Evolutionary conservation across 2,888 invertebrate species (phyloP), one percentile per base, ranked within the genome.

Genomic region (Poecilobothrus nobilitatus): DNA sequence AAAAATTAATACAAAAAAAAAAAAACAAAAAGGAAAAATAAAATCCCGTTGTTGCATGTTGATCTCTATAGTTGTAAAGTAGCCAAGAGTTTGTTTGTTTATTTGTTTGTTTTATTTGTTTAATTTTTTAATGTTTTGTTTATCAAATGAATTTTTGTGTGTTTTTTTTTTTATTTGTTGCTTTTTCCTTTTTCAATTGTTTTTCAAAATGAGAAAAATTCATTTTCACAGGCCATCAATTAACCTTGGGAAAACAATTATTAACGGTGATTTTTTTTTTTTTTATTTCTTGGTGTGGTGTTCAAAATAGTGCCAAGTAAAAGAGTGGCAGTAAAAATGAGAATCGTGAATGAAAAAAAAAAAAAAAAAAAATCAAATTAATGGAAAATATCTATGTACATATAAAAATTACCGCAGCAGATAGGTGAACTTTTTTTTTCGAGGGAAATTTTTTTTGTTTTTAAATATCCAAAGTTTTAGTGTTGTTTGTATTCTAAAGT

Each of bases 241-340:
- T 53, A 53, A 53, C 53, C 53, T 53, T 53, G 53, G 53, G 53
- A 53, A 53, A 53, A 15, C 15, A 53, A 53, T 53, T 53, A 53
- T n/a, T 53, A 53, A 53, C 53, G 53, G 53, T 53, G 53, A 53
- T 53, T 53, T 53, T 18, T 2, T 53, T 53, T 53, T 53, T 53
- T 15, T 53, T 53, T 18, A 37, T 34, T 34, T 34, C 12, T 37
- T 37, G 8, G 37, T 37, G 37, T 37, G 5, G 27, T 27, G 27
- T 27, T 2, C 27, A 27, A 27, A 27, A 27, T 27, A 27, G 27
- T 27, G 27, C 27, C 27, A 27, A 27, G 27, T 27, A 4, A 27
- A 27, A 27, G 27, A 27, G 27, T 27, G 27, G 27, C 27, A 27
- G 27, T 27, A 27, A 27, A 27, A 27, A 27, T 27, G 5, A 27